Base-by-base conservation (phyloP, 2,797 vertebrate species). In the Selene dorsalis region DNA sequence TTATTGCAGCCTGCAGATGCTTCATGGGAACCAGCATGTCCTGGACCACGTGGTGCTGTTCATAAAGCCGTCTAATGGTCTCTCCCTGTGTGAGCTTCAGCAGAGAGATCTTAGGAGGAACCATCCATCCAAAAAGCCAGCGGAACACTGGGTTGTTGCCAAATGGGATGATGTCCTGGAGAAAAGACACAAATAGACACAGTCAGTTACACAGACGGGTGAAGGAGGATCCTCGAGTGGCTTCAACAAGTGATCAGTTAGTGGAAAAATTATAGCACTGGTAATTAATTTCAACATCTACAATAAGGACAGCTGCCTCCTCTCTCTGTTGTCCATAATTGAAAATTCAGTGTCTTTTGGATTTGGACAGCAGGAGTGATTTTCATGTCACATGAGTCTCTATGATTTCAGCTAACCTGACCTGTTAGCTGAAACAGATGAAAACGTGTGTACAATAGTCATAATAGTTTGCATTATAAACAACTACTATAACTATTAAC, bases 11-110 rank as follows among this genome's bases (percentile, higher is more conserved):
- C 56, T 94, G 89, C 88, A 99, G 93, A 86, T 94, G 92, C 87
- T 95, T 98, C 95, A 99, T 96, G 76, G 98, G 98, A 4, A 99
- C 94, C 91, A 99, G 84, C 98, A 99, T 98, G 94, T 99, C 98
- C 94, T 99, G 98, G 2, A 99, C 95, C 70, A 99, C 97, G 0
- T 99, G 98, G 90, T 99, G 97, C 71, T 99, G 96, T 62, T 99
- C 98, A 0, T 99, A 99, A 16, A 99, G 95, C 52, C 94, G 96
- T 52, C 97, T 93, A 72, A 98, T 96, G 13, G 97, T 96, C 92
- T 99, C 98, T 22, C 98, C 98, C 93, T 99, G 98, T 2, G 98
- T 99, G 79, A 99, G 95, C 91, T 99, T 99, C 75, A 99, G 75
- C 88, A 99, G 91, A 0, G 98, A 98, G 93, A 99, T 99, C 93